Evolutionary conservation across 2,113 vertebrate species (phyloP), one percentile per base, ranked within the genome.

Genomic region (Pterocles burchelli): DNA sequence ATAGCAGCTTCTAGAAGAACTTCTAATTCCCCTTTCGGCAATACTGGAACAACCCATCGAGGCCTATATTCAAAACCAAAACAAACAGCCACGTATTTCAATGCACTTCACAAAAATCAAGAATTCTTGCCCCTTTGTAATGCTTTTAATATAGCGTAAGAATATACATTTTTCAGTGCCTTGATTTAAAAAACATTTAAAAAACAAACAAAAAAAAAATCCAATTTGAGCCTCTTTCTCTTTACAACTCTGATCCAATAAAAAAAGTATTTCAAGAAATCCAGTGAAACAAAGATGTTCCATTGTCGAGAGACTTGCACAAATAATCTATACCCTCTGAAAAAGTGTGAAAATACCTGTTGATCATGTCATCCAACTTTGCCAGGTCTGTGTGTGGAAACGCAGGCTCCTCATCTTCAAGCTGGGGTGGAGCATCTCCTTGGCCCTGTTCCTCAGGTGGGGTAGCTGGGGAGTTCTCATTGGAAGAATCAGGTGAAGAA

Each of bases 1-100:
- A 99, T 99, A 99, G 99, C 99, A 98, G 99, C 99, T 99, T 99
- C 99, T 98, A 99, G 98, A 98, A 99, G 99, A 98, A 99, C 99
- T 99, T 99, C 99, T 98, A 99, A 98, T 97, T 99, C 99, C 98
- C 99, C 99, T 98, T 99, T 99, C 96, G 99, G 99, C 98, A 99
- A 99, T 97, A 99, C 99, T 98, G 99, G 99, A 98, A 99, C 99
- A 95, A 99, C 99, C 99, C 99, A 99, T 96, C 99, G 99, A 98
- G 99, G 99, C 98, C 99, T 99, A 82, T 29, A 83, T 94, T 77
- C 29, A 88, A 91, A 82, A 93, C 79, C 41, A 78, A 62, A 94
- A 96, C 54, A 95, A 88, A 73, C 28, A 2, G 31, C 25, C 52
- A 24, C 61, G 10, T 51, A 67, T 72, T 88, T 90, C 85, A 91